phyloP scores from a whole-genome alignment of 2,888 invertebrate species.

The Liopterus haemorrhoidalis region DNA sequence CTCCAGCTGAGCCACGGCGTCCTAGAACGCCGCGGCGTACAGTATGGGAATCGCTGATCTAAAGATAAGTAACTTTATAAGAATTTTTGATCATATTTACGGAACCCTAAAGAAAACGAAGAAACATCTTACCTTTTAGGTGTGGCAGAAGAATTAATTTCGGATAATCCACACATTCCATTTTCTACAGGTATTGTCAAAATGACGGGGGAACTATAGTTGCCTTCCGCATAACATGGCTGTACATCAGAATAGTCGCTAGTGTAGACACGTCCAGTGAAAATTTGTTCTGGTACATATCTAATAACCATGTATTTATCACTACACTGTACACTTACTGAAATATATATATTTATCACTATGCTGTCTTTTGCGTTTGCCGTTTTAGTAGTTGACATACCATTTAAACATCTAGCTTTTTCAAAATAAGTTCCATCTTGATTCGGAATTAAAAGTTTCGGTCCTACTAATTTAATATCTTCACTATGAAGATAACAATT shows the following conservation, averaged over 20 bases:
- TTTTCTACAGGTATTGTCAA: constrained; percentile 56
- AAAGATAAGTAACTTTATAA: too few relatives aligned
- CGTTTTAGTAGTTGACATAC: too few relatives aligned
- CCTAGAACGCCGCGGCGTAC: too few relatives aligned
- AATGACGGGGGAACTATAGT: constrained; percentile 47
- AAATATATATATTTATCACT: too few relatives aligned
- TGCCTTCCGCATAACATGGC: constrained; percentile 59
- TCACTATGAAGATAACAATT: constrained; percentile 71
- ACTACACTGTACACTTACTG: constrained; percentile 77
- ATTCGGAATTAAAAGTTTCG: constrained; percentile 57
- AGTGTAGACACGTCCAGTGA: constrained; percentile 72
- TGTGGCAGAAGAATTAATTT: constrained; percentile 49
- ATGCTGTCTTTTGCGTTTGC: not conserved
- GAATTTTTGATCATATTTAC: too few relatives aligned
- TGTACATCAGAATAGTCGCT: constrained; percentile 64
- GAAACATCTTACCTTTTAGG: constrained; percentile 48
- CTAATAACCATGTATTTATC: constrained; percentile 62
- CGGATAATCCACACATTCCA: constrained; percentile 53
- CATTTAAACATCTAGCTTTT: constrained; percentile 75
- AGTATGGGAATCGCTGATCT: too few relatives aligned
- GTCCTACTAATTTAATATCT: constrained; percentile 73
- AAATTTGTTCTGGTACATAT: constrained; percentile 56
- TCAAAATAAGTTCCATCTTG: constrained; percentile 67
- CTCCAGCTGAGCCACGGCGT: too few relatives aligned
- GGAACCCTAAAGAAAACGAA: too few relatives aligned